These are phyloP conservation scores for Zophobas atratus DNA, from an alignment of 1,140 invertebrate genomes.

Conservation along the genomic window DNA sequence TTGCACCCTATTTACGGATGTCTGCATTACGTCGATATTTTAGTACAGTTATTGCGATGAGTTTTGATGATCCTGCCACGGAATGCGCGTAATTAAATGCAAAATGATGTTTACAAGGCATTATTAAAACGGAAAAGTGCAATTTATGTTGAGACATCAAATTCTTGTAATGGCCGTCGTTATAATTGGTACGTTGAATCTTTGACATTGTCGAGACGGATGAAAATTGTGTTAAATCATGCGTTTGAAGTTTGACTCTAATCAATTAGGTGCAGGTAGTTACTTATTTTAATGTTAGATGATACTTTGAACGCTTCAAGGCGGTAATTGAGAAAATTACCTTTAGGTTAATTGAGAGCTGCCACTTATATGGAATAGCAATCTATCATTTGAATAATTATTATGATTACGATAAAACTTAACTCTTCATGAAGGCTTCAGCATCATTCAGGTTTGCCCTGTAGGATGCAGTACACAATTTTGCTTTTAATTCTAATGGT, in stretches of 20 bases:
- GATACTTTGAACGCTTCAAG: not conserved
- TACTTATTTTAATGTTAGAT: not conserved
- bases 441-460: too few relatives aligned
- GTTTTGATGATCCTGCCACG: not conserved
- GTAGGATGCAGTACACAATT: too few relatives aligned
- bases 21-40: not conserved
- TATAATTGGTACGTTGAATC: not conserved
- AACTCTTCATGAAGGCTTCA: too few relatives aligned
- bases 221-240: not conserved
- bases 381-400: too few relatives aligned
- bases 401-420: too few relatives aligned
- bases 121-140: not conserved
- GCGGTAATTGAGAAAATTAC: slow-evolving; percentile 9
- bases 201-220: not conserved
- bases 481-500: too few relatives aligned
- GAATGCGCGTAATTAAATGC: not conserved
- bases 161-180: not conserved
- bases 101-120: not conserved
- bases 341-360: slow-evolving; percentile 13
- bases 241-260: not conserved
- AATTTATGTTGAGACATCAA: not conserved
- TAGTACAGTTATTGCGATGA: not conserved
- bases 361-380: not conserved
- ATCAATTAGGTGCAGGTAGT: slow-evolving; percentile 21
- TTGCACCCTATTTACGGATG: not conserved